Evolutionary conservation across 2,888 invertebrate genomes (phyloP).

Genomic region (Steinernema hermaphroditum): DNA sequence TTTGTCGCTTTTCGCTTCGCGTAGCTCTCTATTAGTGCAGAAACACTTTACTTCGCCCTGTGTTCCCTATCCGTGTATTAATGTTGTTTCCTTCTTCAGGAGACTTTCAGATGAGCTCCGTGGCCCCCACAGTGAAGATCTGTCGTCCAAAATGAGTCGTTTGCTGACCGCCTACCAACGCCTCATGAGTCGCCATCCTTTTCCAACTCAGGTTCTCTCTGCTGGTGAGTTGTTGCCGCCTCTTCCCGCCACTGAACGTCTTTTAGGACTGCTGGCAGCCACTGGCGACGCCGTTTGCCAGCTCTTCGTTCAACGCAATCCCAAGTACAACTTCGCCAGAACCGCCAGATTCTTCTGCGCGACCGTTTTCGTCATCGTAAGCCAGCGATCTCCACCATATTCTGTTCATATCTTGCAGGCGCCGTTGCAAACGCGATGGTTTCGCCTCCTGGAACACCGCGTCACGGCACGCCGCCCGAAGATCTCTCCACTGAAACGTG

Average conservation of each 20-base stretch:
- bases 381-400: too few species aligned
- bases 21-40: not conserved
- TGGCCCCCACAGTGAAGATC: not conserved
- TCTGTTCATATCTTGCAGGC: too few species aligned
- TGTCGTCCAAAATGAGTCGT: not conserved
- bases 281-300: conserved; percentile 54
- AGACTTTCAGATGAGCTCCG: conserved; percentile 5
- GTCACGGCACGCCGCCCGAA: conserved; percentile 42
- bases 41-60: not conserved
- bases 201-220: conserved; percentile 50
- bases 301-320: conserved; percentile 48
- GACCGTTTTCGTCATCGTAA: not conserved
- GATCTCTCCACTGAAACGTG: conserved; percentile 47
- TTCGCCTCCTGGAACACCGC: conserved; percentile 49
- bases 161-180: conserved; percentile 19
- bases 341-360: conserved; percentile 19
- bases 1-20: not conserved
- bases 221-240: conserved; percentile 22
- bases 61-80: conserved; percentile 2
- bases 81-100: not conserved
- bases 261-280: conserved; percentile 46
- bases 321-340: conserved; percentile 11
- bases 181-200: conserved; percentile 43
- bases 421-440: conserved; percentile 55
- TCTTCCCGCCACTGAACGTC: not conserved